Evolutionary conservation across 2,888 invertebrate species (phyloP).

Genomic region (Ferrisia virgata): DNA sequence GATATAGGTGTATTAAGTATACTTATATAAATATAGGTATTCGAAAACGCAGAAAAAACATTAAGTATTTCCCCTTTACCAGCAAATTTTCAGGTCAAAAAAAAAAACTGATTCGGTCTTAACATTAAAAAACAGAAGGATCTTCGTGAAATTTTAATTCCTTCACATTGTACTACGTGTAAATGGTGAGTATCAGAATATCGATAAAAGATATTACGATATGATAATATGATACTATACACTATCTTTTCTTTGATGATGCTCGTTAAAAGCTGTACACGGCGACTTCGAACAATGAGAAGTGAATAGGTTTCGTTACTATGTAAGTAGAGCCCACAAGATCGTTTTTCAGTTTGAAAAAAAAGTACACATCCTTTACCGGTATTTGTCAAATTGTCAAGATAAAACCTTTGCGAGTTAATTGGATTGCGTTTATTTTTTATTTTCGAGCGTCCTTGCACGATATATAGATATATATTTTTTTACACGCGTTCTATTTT

Average conservation of each 20-base stretch:
- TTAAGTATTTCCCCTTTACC: too few relatives aligned
- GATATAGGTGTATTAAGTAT: too few relatives aligned
- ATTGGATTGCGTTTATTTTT: conserved; percentile 14
- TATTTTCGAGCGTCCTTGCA: not conserved
- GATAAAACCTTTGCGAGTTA: conserved; percentile 2
- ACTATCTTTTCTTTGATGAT: not conserved
- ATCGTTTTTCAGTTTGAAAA: not conserved
- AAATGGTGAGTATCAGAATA: too few relatives aligned
- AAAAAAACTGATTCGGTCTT: too few relatives aligned
- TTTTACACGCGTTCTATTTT: not conserved
- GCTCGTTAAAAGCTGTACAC: not conserved
- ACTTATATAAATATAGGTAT: too few relatives aligned
- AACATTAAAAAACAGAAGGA: too few relatives aligned
- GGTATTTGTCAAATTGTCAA: not conserved
- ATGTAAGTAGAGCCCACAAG: not conserved
- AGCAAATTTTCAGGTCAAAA: too few relatives aligned
- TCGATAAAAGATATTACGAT: not conserved
- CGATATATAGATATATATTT: not conserved
- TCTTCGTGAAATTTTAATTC: too few relatives aligned
- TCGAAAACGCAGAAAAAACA: too few relatives aligned
- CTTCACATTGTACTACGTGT: too few relatives aligned
- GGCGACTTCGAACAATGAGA: not conserved
- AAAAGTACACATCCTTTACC: not conserved
- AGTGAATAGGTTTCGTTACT: not conserved
- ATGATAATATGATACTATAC: too few relatives aligned